Conservation (phyloP, 1,140 invertebrate genomes). For the Colletes latitarsis region DNA sequence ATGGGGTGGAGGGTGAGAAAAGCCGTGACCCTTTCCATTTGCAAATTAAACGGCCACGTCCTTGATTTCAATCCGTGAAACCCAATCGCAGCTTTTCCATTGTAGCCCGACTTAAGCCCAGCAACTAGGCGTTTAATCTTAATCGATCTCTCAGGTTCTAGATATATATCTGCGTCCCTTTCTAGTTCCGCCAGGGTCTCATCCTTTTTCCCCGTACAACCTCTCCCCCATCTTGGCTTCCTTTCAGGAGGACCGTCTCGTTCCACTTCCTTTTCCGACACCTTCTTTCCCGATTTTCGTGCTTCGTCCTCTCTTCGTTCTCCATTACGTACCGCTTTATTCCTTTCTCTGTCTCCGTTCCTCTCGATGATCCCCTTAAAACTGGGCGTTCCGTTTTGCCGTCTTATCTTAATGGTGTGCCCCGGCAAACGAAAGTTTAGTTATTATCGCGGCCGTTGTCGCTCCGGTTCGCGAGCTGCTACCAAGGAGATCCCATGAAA, state of each 20-base stretch:
- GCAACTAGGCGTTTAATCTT: slow-evolving; percentile 69
- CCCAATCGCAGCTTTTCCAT: slow-evolving; percentile 60
- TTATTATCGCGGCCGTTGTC: slow-evolving; percentile 68
- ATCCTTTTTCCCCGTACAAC: slow-evolving; percentile 27
- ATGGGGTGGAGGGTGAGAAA: background rate
- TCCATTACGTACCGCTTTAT: slow-evolving; percentile 1
- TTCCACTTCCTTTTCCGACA: slow-evolving; percentile 45
- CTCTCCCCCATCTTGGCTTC: slow-evolving; percentile 34
- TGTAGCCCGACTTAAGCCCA: slow-evolving; percentile 65
- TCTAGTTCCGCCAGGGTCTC: slow-evolving; percentile 36
- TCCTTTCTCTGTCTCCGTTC: slow-evolving; percentile 12
- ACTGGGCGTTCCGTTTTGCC: slow-evolving; percentile 28
- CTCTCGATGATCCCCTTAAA: slow-evolving; percentile 24
- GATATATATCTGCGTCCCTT: slow-evolving; percentile 39
- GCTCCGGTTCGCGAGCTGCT: slow-evolving; percentile 46
- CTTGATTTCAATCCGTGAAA: slow-evolving; percentile 66
- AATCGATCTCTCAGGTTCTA: slow-evolving; percentile 63
- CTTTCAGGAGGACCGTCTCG: slow-evolving; percentile 31
- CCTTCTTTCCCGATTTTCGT: slow-evolving; percentile 20
- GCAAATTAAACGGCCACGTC: slow-evolving; percentile 65
- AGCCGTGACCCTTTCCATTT: slow-evolving; percentile 59
- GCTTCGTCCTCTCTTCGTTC: background rate
- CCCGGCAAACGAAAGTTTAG: slow-evolving; percentile 71
- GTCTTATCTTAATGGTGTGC: slow-evolving; percentile 70
- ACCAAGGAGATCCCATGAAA: slow-evolving; percentile 45